Percentiles rank a stretch among this genome's conserved stretches.
Conservation (phyloP, 2,113 vertebrate genomes). For the Tamias sibiricus region DNA sequence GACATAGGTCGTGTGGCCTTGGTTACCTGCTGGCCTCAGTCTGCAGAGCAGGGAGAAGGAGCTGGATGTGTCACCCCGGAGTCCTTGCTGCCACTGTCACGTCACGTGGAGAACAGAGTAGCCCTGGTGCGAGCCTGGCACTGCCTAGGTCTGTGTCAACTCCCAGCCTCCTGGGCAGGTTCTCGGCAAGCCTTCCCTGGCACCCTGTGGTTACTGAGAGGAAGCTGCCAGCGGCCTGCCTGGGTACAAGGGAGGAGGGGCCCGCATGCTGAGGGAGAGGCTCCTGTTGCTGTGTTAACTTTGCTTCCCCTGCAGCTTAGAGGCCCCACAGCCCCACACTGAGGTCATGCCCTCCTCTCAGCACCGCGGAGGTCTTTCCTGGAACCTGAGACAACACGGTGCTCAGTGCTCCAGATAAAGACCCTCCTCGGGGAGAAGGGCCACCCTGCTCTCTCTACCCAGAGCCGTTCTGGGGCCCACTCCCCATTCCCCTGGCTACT, state of each 20-base stretch:
- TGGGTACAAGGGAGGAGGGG: too few species aligned
- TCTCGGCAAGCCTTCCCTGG: too few species aligned
- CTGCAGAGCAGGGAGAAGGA: not conserved
- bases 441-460: not conserved
- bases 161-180: not conserved
- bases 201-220: not conserved
- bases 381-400: not conserved
- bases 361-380: not conserved
- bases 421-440: not conserved
- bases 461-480: not conserved
- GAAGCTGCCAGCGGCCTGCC: not conserved
- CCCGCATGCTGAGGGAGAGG: rapidly evolving
- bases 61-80: not conserved
- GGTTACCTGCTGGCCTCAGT: not conserved
- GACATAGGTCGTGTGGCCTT: not conserved
- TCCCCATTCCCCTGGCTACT: not conserved
- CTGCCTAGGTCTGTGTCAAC: not conserved
- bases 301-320: too few species aligned
- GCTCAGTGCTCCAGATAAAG: not conserved
- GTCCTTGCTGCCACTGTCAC: too few species aligned
- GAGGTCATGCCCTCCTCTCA: not conserved
- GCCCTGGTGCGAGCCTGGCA: rapidly evolving
- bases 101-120: not conserved
- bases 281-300: rapidly evolving
- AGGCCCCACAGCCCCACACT: not conserved